A percentile compares a stretch with the other conserved stretches of the same genome.
Evolutionary conservation across 2,113 vertebrate genomes (phyloP).

Genomic region (Cheirogaleus medius): DNA sequence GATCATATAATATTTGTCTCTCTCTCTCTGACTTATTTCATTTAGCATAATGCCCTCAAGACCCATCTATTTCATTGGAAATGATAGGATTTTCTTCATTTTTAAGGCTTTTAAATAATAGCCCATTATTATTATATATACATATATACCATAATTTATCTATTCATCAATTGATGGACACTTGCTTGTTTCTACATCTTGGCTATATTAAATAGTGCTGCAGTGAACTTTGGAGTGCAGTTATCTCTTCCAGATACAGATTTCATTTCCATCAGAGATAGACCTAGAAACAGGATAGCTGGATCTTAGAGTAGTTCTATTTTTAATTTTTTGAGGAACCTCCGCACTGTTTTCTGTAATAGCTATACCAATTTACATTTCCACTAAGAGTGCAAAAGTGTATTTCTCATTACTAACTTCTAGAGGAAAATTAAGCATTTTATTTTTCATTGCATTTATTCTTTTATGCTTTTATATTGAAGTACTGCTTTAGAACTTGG

Average conservation of each 20-base stretch:
- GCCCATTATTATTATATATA: not conserved
- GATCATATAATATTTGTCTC: not conserved
- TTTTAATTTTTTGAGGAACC: not conserved
- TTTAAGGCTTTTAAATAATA: not conserved
- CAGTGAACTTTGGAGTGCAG: rapidly evolving
- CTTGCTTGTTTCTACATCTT: not conserved
- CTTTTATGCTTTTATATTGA: not conserved
- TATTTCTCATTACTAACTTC: not conserved
- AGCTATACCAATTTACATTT: not conserved
- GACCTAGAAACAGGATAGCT: not conserved
- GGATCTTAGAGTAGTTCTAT: not conserved
- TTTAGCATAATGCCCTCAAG: not conserved
- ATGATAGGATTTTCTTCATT: not conserved
- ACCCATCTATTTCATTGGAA: not conserved
- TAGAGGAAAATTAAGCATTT: not conserved
- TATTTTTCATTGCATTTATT: slow-evolving; percentile 34
- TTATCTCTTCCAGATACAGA: not conserved
- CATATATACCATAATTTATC: too few relatives aligned
- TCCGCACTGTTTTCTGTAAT: not conserved
- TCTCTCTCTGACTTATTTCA: not conserved
- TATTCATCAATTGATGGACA: not conserved
- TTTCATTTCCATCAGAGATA: not conserved
- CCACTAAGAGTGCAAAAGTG: not conserved
- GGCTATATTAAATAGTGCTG: not conserved
- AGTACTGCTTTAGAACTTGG: not conserved